A percentile compares a stretch with the other conserved stretches of the same genome.
Conservation (phyloP, 2,888 invertebrate genomes). For the Lepeophtheirus nordmannii region DNA sequence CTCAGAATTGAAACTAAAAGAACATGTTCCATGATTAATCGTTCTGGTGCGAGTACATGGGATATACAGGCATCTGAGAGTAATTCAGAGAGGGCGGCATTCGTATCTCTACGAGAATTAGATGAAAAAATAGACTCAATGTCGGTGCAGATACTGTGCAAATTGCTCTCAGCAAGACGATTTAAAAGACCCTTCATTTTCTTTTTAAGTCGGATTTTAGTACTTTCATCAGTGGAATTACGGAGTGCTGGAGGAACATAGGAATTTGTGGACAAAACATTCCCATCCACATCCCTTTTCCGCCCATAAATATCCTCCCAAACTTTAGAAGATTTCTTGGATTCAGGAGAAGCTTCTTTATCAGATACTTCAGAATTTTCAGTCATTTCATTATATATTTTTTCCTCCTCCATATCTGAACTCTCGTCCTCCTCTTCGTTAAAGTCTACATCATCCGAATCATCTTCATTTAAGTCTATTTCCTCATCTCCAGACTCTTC, state of each 20-base stretch:
- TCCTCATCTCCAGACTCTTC: slow-evolving; percentile 28
- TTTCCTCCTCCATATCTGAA: slow-evolving; percentile 29
- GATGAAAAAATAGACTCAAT: slow-evolving; percentile 62
- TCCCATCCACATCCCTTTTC: slow-evolving; percentile 60
- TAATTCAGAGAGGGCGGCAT: slow-evolving; percentile 52
- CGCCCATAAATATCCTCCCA: slow-evolving; percentile 93
- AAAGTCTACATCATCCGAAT: slow-evolving; percentile 25
- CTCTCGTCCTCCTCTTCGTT: slow-evolving; percentile 26
- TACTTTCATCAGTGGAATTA: slow-evolving; percentile 39
- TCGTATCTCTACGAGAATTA: slow-evolving; percentile 68
- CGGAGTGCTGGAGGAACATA: slow-evolving; percentile 72
- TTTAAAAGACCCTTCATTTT: slow-evolving; percentile 78
- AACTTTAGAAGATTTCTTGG: slow-evolving; percentile 25
- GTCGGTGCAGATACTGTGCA: slow-evolving; percentile 61
- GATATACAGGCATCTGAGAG: slow-evolving; percentile 19
- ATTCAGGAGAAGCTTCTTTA: slow-evolving; percentile 24
- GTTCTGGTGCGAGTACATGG: slow-evolving; percentile 26
- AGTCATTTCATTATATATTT: slow-evolving; percentile 26
- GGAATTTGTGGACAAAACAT: slow-evolving; percentile 41
- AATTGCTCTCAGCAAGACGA: slow-evolving; percentile 68
- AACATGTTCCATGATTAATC: slow-evolving; percentile 56
- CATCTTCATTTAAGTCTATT: slow-evolving; percentile 26
- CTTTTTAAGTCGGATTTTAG: slow-evolving; percentile 46
- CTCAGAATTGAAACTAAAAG: slow-evolving; percentile 67
- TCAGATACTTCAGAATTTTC: slow-evolving; percentile 31